phyloP scores from a whole-genome alignment of 2,113 vertebrate genomes.

The Tricholaema leucomelas region DNA sequence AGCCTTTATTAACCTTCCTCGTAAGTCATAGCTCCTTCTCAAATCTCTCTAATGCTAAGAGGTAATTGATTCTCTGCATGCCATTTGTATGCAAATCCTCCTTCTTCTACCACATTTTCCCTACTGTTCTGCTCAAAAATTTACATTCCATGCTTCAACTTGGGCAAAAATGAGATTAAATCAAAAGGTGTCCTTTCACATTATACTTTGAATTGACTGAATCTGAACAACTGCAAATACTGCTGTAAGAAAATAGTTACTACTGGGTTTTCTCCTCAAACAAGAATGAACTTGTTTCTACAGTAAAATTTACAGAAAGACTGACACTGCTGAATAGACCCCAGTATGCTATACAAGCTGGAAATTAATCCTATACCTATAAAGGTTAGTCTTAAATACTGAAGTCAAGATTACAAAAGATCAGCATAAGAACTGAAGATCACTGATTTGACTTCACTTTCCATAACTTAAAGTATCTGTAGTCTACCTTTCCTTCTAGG shows the following conservation, averaged over 20 bases:
- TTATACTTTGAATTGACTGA: constrained; percentile 11
- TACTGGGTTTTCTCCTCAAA: not conserved
- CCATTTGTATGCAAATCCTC: constrained; percentile 59
- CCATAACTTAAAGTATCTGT: not conserved
- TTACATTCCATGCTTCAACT: constrained; percentile 16
- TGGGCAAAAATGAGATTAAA: constrained; percentile 50
- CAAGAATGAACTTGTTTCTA: not conserved
- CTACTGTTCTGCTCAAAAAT: not conserved
- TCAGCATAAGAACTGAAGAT: not conserved
- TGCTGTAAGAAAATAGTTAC: not conserved
- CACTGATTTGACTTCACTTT: not conserved
- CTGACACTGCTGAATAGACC: not conserved
- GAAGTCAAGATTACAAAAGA: not conserved
- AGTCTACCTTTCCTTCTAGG: not conserved
- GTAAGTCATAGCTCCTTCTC: constrained; percentile 16
- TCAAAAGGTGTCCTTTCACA: constrained; percentile 24
- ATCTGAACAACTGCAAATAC: constrained; percentile 15
- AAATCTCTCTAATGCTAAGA: constrained; percentile 25
- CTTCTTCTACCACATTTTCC: not conserved
- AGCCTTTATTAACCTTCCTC: constrained; percentile 27
- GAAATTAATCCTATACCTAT: not conserved
- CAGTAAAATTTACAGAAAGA: not conserved
- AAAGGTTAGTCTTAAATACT: not conserved
- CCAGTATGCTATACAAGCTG: not conserved
- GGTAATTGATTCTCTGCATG: constrained; percentile 34